Evolutionary conservation across 2,113 vertebrate species (phyloP).

Genomic region (Dendropsophus ebraccatus): DNA sequence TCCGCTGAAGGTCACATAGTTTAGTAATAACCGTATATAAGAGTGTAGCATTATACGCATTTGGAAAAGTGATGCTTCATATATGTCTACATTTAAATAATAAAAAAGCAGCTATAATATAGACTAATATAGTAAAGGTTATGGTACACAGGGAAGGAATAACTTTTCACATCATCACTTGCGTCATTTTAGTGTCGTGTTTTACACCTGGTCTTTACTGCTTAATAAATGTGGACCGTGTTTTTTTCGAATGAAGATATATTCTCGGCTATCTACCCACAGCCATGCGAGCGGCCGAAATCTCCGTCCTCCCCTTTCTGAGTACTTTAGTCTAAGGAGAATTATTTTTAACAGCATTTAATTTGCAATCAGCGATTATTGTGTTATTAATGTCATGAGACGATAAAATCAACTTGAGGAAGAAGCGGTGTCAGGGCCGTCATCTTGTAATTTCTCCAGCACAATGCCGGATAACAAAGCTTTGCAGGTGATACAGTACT

Average conservation of each 20-base stretch:
- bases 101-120: too few species aligned
- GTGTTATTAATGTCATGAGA: constrained; percentile 26
- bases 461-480: constrained; percentile 18
- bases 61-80: too few species aligned
- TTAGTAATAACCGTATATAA: too few species aligned
- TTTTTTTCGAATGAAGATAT: neutral
- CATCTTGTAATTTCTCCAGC: constrained; percentile 4
- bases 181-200: too few species aligned
- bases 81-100: too few species aligned
- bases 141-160: too few species aligned
- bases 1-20: too few species aligned
- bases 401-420: constrained; percentile 12
- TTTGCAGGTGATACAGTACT: constrained; percentile 3
- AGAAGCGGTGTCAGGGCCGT: constrained; percentile 7
- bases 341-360: constrained; percentile 27
- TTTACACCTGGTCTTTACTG: too few species aligned
- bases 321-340: neutral
- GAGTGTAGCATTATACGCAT: too few species aligned
- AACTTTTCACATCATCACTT: too few species aligned
- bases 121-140: too few species aligned
- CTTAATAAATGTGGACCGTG: too few species aligned
- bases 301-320: neutral
- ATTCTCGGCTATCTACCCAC: neutral
- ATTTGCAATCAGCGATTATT: constrained; percentile 45
- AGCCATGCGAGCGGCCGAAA: neutral